These are phyloP conservation scores for Acleris literana DNA, from an alignment of 2,888 invertebrate species.

Conservation along the genomic window DNA sequence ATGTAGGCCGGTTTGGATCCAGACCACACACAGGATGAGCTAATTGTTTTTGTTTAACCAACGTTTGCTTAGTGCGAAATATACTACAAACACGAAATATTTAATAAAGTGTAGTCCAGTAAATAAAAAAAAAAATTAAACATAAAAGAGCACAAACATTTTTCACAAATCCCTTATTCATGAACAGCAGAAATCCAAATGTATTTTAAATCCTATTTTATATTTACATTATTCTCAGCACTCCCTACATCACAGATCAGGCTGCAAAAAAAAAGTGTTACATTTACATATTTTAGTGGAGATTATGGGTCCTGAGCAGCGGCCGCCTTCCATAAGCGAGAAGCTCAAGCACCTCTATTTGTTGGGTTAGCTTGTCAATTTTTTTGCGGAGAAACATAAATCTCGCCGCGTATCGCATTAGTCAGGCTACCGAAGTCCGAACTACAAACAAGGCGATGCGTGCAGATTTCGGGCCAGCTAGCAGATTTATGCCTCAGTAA, in stretches of 20 bases:
- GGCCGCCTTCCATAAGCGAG: conserved; percentile 13
- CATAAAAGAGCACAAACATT: neutral
- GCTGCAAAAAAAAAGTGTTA: conserved; percentile 14
- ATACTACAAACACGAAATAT: neutral
- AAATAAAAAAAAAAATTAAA: neutral
- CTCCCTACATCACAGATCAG: conserved; percentile 18
- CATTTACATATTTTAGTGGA: conserved; percentile 33
- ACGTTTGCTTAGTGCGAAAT: neutral
- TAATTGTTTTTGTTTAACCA: conserved; percentile 13
- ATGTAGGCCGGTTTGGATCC: conserved; percentile 24
- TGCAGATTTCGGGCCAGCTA: conserved; percentile 47
- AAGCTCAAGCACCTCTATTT: conserved; percentile 25
- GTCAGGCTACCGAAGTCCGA: conserved; percentile 48
- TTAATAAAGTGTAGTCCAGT: too few relatives aligned
- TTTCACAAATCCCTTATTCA: conserved; percentile 1
- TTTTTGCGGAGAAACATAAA: conserved; percentile 51
- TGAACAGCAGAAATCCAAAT: neutral
- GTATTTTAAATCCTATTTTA: conserved; percentile 8
- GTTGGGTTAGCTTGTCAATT: conserved; percentile 38
- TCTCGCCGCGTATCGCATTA: conserved; percentile 59
- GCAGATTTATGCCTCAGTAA: conserved; percentile 71
- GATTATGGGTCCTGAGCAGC: conserved; percentile 25
- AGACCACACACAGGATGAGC: conserved; percentile 15
- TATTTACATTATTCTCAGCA: conserved; percentile 1
- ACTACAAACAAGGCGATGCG: conserved; percentile 49